Conservation (phyloP, 2,113 vertebrate species). For the Gnathonemus longibarbis region DNA sequence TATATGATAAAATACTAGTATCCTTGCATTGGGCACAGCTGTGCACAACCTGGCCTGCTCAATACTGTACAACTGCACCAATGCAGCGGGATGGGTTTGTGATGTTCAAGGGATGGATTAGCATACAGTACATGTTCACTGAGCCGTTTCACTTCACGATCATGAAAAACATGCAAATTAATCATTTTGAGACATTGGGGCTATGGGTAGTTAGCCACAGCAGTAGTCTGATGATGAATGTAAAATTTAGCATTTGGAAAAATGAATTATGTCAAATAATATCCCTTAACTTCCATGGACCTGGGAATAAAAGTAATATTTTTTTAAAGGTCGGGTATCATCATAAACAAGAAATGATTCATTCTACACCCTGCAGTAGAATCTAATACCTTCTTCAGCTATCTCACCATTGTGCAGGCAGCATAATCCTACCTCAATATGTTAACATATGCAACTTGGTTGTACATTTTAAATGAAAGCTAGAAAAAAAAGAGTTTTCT, state of each 20-base stretch:
- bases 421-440: conserved; percentile 41
- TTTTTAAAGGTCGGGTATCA: background rate
- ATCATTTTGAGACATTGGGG: background rate
- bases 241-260: conserved; percentile 13
- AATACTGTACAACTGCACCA: background rate
- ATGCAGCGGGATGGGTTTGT: background rate
- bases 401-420: conserved; percentile 12
- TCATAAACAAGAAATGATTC: conserved; percentile 10
- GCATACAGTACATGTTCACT: background rate
- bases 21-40: background rate
- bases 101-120: background rate
- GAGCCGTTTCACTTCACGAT: background rate
- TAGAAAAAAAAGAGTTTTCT: conserved; percentile 34
- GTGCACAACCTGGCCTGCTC: background rate
- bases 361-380: conserved; percentile 7
- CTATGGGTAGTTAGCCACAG: background rate
- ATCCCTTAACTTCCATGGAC: background rate
- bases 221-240: background rate
- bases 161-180: background rate
- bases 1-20: background rate
- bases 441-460: conserved; percentile 43
- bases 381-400: conserved; percentile 22
- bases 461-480: conserved; percentile 8
- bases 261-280: background rate
- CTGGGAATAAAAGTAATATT: background rate